Evolutionary conservation across 2,797 vertebrate species (phyloP).

Genomic region (Acropternis orthonyx): DNA sequence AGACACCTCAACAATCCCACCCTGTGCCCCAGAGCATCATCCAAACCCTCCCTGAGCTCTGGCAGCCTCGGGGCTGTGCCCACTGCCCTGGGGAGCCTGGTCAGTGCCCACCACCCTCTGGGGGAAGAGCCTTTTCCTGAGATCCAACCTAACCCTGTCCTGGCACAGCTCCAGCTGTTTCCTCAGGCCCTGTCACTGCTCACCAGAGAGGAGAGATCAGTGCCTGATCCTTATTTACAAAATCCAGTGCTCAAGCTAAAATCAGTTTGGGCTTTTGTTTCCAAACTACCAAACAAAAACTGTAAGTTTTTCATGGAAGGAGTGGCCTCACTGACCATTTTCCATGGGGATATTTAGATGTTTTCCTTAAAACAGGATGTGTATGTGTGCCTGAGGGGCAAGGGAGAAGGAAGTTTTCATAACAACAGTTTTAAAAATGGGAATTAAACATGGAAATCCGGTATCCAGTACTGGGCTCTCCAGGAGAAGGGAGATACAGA

Average conservation of each 20-base stretch:
- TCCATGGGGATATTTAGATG: not conserved
- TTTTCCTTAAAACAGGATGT: not conserved
- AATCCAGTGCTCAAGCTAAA: not conserved
- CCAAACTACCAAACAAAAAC: not conserved
- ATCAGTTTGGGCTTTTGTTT: not conserved
- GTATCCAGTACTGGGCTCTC: not conserved
- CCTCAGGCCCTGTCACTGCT: not conserved
- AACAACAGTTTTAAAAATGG: not conserved
- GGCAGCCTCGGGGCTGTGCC: not conserved
- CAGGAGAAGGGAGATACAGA: not conserved
- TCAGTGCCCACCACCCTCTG: not conserved
- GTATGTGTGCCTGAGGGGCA: rapidly evolving
- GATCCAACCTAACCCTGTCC: not conserved
- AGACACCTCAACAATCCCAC: not conserved
- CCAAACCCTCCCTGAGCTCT: not conserved
- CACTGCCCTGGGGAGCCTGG: too few relatives aligned
- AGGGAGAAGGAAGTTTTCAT: not conserved
- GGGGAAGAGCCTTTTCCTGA: not conserved
- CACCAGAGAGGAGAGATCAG: not conserved
- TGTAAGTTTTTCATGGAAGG: not conserved
- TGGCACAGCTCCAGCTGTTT: not conserved
- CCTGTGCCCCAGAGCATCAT: not conserved
- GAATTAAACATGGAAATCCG: not conserved
- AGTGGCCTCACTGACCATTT: not conserved
- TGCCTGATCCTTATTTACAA: not conserved